A percentile compares a stretch with the other conserved stretches of the same genome.
These are phyloP conservation scores for Limonius californicus DNA, from an alignment of 1,140 invertebrate genomes.

Conservation along the genomic window DNA sequence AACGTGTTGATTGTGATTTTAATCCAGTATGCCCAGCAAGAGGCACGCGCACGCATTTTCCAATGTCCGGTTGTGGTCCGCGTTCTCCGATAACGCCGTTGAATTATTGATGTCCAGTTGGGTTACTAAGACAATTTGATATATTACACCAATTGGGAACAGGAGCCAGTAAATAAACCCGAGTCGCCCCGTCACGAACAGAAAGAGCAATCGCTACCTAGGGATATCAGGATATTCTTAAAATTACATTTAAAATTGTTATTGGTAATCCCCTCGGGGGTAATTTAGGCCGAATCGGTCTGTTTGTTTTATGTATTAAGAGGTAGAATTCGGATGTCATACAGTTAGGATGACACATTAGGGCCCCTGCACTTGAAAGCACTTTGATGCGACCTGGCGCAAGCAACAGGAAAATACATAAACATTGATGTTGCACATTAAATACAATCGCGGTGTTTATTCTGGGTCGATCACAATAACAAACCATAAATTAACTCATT, in stretches of 20 bases:
- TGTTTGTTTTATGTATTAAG: slow-evolving; percentile 34
- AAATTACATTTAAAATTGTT: slow-evolving; percentile 40
- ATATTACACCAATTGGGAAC: slow-evolving; percentile 39
- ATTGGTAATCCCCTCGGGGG: slow-evolving; percentile 26
- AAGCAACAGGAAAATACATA: slow-evolving; percentile 34
- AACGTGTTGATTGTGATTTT: not conserved
- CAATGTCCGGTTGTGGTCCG: slow-evolving; percentile 7
- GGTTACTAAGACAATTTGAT: slow-evolving; percentile 41
- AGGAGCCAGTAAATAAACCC: slow-evolving; percentile 38
- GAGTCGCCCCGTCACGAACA: slow-evolving; percentile 31
- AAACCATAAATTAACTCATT: slow-evolving; percentile 46
- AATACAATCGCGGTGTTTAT: slow-evolving; percentile 37
- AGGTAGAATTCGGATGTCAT: slow-evolving; percentile 19
- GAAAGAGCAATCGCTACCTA: slow-evolving; percentile 35
- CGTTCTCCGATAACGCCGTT: slow-evolving; percentile 27
- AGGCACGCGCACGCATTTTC: not conserved
- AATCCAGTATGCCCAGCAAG: not conserved
- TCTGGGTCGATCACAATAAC: slow-evolving; percentile 37
- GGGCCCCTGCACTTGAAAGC: slow-evolving; percentile 18
- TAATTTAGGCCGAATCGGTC: slow-evolving; percentile 17
- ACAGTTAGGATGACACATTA: slow-evolving; percentile 19
- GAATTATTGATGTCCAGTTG: slow-evolving; percentile 41
- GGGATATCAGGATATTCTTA: slow-evolving; percentile 35
- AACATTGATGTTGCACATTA: slow-evolving; percentile 42
- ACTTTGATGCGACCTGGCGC: slow-evolving; percentile 28